Evolutionary conservation across 2,888 invertebrate genomes (phyloP), one percentile per base, ranked within the genome.

Genomic region (Ditula angustiorana): DNA sequence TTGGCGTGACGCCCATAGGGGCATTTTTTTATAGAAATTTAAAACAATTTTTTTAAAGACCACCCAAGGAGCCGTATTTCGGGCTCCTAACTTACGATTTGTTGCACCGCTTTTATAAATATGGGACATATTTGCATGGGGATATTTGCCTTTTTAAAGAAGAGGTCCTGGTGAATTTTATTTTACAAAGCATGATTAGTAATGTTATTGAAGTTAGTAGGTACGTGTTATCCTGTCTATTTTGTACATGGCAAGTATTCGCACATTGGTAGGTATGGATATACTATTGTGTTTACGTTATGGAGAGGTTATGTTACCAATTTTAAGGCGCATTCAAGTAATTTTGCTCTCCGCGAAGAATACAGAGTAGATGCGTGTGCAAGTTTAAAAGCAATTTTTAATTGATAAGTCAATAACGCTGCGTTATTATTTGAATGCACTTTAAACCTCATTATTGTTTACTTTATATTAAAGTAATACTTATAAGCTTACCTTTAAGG

Each of bases 381-480:
- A n/a, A n/a, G n/a, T n/a, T n/a, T n/a, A n/a, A n/a, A n/a, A n/a
- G n/a, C n/a, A n/a, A n/a, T n/a, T n/a, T n/a, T n/a, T n/a, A n/a
- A n/a, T n/a, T n/a, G n/a, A n/a, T n/a, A n/a, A n/a, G n/a, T n/a
- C n/a, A n/a, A 37, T 5, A 16, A 16, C 13, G 35, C 16, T 5
- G 1, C 1, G 8, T 16, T n/a, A 0, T 37, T 37, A 13, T 24
- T 13, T 21, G 44, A 58, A 63, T 52, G 13, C 57, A 21, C 28
- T 26, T 57, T 57, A 33, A 16, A 57, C 10, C 1, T 30, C 41
- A 37, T 56, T 23, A 67, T 65, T 50, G 60, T 73, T 85, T 88
- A 86, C 85, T 88, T 88, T 87, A 87, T 83, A 86, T 86, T 87
- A 86, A 87, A 86, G 83, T 87, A 79, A 82, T 74, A 71, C 76